Evolutionary conservation across 2,797 vertebrate species (phyloP).

Genomic region (Kryptopterus vitreolus): DNA sequence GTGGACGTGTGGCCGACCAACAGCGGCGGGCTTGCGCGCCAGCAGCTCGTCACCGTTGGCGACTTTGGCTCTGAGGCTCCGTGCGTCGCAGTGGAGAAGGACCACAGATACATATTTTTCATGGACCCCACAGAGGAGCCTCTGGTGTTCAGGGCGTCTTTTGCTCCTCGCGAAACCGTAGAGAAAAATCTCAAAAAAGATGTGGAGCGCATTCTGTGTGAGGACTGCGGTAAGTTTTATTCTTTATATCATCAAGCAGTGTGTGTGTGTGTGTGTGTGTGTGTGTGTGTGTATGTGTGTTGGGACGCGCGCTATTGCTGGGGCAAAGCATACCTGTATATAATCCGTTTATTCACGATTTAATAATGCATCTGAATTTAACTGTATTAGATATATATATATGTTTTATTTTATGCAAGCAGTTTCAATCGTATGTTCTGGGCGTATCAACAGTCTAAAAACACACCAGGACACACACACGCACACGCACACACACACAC

Average conservation of each 20-base stretch:
- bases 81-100: slow-evolving; percentile 90
- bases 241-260: slow-evolving; percentile 18
- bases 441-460: slow-evolving; percentile 51
- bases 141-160: slow-evolving; percentile 89
- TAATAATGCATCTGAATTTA: slow-evolving; percentile 7
- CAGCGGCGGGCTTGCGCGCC: slow-evolving; percentile 89
- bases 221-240: slow-evolving; percentile 93
- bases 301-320: slow-evolving; percentile 29
- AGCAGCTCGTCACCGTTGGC: slow-evolving; percentile 95
- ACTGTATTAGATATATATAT: background rate
- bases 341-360: slow-evolving; percentile 30
- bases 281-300: slow-evolving; percentile 5
- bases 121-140: slow-evolving; percentile 95
- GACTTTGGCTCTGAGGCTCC: slow-evolving; percentile 83
- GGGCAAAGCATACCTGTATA: slow-evolving; percentile 21
- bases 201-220: slow-evolving; percentile 91
- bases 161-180: slow-evolving; percentile 88
- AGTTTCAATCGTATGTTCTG: slow-evolving; percentile 1
- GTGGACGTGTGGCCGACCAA: slow-evolving; percentile 92
- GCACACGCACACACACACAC: slow-evolving; percentile 36
- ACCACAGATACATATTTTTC: slow-evolving; percentile 97
- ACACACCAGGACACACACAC: slow-evolving; percentile 44
- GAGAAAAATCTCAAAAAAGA: slow-evolving; percentile 92
- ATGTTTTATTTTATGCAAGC: background rate
- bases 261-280: slow-evolving; percentile 18